Base-by-base conservation (phyloP, 2,888 invertebrate genomes). In the Aplocera efformata region DNA sequence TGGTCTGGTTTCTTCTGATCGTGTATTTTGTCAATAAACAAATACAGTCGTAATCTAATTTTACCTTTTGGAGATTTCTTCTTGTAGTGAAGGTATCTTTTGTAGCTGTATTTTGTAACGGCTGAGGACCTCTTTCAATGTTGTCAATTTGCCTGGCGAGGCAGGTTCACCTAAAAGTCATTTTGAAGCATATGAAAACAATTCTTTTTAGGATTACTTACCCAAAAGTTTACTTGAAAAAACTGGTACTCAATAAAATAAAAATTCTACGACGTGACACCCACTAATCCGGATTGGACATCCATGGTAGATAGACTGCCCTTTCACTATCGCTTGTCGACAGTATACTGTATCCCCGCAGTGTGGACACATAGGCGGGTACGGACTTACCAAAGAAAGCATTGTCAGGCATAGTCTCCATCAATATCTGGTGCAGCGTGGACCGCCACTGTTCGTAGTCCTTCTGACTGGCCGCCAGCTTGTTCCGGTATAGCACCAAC, bases 31-130 rank as follows among this genome's bases (percentile, higher is more conserved):
- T 17, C 13, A 5, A 17, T 3, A 17, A 3, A 17, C 2, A 17
- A 5, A 3, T 17, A 3, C 5, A 3, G 13, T 3, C 13, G 2
- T 17, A 3, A 5, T 17, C 3, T 17, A 17, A 17, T 17, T 17
- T 48, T 63, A 88, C 88, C 84, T 71, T 65, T 82, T 86, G 8
- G 57, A 49, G 5, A 86, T 56, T 56, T 88, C 86, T 31, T 88
- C 86, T 52, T 85, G 84, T 24, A 86, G 53, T 10, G 67, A 50
- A 0, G 78, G 57, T 3, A 83, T 28, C 48, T 85, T 86, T 38
- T 82, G 79, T 32, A 75, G 50, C 40, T 88, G 84, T 38, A 65
- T 63, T 67, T 83, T 85, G 39, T 86, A 79, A 34, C 82, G 61
- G 48, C 64, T 81, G 8, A 88, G 58, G 6, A 82, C 64, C 46